Evolutionary conservation across 1,140 invertebrate genomes (phyloP), one percentile per base, ranked within the genome.

Genomic region (Leptoteleia sp.): DNA sequence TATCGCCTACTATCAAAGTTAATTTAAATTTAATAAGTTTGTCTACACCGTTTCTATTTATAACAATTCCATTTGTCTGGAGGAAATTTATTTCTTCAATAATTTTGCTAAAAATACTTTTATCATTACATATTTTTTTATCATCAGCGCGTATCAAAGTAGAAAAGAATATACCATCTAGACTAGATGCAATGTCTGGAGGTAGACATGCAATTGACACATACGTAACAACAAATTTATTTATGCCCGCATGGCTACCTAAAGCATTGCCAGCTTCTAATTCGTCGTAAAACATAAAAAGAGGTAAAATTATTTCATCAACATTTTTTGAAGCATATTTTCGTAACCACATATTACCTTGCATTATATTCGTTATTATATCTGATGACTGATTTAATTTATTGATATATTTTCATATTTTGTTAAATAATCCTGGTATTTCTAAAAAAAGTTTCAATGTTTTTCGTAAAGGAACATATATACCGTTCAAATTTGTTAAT

Each of bases 121-220:
- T 37, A 38, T 67, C 55, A 3, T 4, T 12, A 22, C 12, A 16
- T 13, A 9, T 35, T 47, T 55, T 45, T 48, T 68, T 68, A 29
- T 68, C 50, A 8, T 45, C 11, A 29, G 12, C 3, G 4, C 37
- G 5, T 1, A 70, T 12, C 27, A 57, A 42, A 1, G 35, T 48
- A n/a, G 52, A 19, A 48, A 57, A 57, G 13, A 57, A n/a, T 31
- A 70, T 70, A 19, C 65, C 57, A 8, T 4, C 42, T 1, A 70
- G 16, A 22, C 15, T 4, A 29, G 27, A 29, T 29, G 27, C 7
- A 7, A 29, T 1, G 8, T 8, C 4, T 3, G 27, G 27, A 1
- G 4, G 27, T 1, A 29, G 7, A 29, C 27, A 7, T 7, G 27
- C 27, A 29, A 29, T 29, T 29, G 27, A 22, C 5, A 5, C 7